These are phyloP conservation scores for Haliclona indistincta DNA, from an alignment of 37 sponge, comb jelly and placozoan genomes.

Conservation along the genomic window DNA sequence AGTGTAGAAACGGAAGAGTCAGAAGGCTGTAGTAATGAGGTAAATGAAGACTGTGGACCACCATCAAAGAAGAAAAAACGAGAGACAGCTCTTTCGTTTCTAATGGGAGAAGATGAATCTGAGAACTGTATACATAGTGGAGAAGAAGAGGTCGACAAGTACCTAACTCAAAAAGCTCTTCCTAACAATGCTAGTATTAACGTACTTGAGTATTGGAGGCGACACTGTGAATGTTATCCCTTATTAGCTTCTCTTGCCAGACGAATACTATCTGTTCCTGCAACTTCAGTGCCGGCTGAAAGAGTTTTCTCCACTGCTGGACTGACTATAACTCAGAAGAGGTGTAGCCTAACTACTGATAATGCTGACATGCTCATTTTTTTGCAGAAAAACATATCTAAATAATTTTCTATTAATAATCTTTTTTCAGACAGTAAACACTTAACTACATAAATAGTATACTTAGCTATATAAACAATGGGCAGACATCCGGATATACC, in stretches of 20 bases:
- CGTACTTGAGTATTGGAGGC: background rate
- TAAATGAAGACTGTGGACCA: background rate
- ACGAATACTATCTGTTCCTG: background rate
- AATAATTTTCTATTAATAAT: background rate
- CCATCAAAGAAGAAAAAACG: background rate
- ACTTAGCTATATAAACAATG: background rate
- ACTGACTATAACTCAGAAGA: slow-evolving; percentile 1
- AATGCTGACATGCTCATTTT: slow-evolving; percentile 2
- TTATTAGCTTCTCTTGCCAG: background rate
- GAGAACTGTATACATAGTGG: background rate
- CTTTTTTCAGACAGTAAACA: background rate
- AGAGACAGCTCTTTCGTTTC: background rate
- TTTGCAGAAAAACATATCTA: background rate
- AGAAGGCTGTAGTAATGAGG: background rate
- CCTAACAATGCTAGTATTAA: background rate
- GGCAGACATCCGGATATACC: background rate
- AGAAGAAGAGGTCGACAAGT: background rate
- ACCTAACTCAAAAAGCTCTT: background rate
- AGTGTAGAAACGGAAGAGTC: background rate
- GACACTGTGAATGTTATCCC: too few species aligned
- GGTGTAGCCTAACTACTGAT: background rate
- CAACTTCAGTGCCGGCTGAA: slow-evolving; percentile 6
- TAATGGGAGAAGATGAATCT: background rate
- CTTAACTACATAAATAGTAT: background rate
- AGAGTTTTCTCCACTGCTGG: slow-evolving; percentile 15